phyloP scores from a whole-genome alignment of 2,113 vertebrate species.

The Lontra canadensis region DNA sequence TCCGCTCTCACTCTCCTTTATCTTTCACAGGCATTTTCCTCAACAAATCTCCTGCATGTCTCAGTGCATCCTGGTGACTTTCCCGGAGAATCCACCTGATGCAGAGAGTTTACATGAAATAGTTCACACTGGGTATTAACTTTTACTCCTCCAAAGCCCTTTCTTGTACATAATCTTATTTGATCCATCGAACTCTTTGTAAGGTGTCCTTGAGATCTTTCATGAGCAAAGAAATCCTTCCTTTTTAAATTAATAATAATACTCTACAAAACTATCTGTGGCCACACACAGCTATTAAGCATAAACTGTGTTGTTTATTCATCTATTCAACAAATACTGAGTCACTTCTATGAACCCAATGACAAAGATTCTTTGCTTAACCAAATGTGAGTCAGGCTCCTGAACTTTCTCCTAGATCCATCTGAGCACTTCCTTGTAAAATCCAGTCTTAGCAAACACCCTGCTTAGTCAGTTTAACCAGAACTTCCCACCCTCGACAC shows the following conservation, averaged over 20 bases:
- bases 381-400: neutral
- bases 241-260: neutral
- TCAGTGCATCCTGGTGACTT: neutral
- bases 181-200: neutral
- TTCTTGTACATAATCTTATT: neutral
- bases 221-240: neutral
- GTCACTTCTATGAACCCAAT: neutral
- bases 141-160: neutral
- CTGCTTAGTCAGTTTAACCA: neutral
- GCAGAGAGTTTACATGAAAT: neutral
- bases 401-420: neutral
- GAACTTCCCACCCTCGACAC: neutral
- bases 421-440: neutral
- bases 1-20: neutral
- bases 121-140: neutral
- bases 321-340: neutral
- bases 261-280: neutral
- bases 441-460: neutral
- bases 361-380: neutral
- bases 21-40: neutral
- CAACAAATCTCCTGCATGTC: neutral
- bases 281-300: neutral
- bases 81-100: neutral
- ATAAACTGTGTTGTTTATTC: neutral
- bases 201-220: conserved; percentile 9